A percentile compares a stretch with the other conserved stretches of the same genome.
phyloP scores from a whole-genome alignment of 2,888 invertebrate species.

The Caprella mutica region DNA sequence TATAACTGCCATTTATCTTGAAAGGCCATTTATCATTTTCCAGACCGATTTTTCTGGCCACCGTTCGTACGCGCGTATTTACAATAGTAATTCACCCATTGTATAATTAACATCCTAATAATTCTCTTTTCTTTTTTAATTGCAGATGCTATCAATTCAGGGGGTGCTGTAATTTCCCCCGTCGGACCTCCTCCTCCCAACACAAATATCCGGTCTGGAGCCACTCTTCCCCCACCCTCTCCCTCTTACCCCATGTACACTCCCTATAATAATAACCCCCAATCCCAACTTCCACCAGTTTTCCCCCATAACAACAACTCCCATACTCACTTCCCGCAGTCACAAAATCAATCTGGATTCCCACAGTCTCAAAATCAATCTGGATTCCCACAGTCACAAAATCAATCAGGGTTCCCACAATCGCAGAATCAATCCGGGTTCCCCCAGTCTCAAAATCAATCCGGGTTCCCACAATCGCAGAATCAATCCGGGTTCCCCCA shows the following conservation, averaged over 20 bases:
- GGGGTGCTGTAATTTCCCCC: slow-evolving; percentile 24
- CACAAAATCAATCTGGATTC: too few species aligned
- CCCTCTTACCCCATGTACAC: slow-evolving; percentile 25
- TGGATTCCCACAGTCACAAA: slow-evolving; percentile 12
- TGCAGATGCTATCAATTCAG: slow-evolving; percentile 31
- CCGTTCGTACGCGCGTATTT: too few species aligned
- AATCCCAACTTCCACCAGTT: slow-evolving; percentile 2
- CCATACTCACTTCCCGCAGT: too few species aligned
- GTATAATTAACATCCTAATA: too few species aligned
- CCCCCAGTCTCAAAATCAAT: too few species aligned
- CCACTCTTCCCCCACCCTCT: slow-evolving; percentile 27
- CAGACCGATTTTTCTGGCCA: too few species aligned
- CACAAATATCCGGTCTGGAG: slow-evolving; percentile 30
- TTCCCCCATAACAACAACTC: slow-evolving; percentile 16
- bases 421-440: too few species aligned
- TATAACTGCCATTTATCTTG: too few species aligned
- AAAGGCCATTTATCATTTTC: too few species aligned
- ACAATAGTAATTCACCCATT: too few species aligned
- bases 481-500: not conserved
- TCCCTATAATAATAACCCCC: slow-evolving; percentile 9
- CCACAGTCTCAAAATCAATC: too few species aligned
- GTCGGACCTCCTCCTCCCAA: slow-evolving; percentile 32
- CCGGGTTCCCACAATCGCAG: slow-evolving; percentile 12
- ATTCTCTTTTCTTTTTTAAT: too few species aligned
- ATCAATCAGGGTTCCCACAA: not conserved